A percentile compares a stretch with the other conserved stretches of the same genome.
Evolutionary conservation across 2,797 vertebrate genomes (phyloP).

Genomic region (Tenualosa thibaudeaui): DNA sequence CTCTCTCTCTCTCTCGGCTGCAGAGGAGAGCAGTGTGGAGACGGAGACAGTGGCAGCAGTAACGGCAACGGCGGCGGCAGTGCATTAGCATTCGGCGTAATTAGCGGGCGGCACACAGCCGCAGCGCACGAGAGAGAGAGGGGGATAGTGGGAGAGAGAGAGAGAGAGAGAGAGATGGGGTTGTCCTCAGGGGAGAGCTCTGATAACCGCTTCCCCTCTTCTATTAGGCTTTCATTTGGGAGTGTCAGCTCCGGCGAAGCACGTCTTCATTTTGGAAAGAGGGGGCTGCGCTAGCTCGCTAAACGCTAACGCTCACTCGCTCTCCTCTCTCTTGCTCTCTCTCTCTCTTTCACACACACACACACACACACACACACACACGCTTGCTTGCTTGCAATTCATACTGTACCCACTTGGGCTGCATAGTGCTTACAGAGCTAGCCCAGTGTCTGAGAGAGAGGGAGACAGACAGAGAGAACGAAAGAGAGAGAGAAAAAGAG

Average conservation of each 20-base stretch:
- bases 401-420: slow-evolving; percentile 58
- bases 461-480: slow-evolving; percentile 68
- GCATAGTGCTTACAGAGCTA: slow-evolving; percentile 67
- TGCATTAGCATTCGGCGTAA: slow-evolving; percentile 91
- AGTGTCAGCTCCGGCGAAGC: slow-evolving; percentile 84
- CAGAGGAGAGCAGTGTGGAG: slow-evolving; percentile 46
- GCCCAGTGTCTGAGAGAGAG: slow-evolving; percentile 50
- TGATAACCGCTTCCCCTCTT: slow-evolving; percentile 88
- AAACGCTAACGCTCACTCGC: neutral
- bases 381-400: neutral
- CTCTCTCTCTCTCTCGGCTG: slow-evolving; percentile 20
- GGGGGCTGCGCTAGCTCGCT: slow-evolving; percentile 13
- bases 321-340: neutral
- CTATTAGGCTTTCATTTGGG: slow-evolving; percentile 95
- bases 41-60: slow-evolving; percentile 56
- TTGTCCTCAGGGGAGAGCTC: slow-evolving; percentile 83
- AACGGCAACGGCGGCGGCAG: slow-evolving; percentile 58
- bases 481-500: slow-evolving; percentile 56
- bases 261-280: slow-evolving; percentile 93
- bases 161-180: neutral
- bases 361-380: neutral
- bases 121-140: slow-evolving; percentile 13
- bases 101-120: slow-evolving; percentile 73
- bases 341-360: neutral
- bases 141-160: too few species aligned